Evolutionary conservation across 2,888 invertebrate species (phyloP).

Genomic region (Caenorhabditis doughertyi): DNA sequence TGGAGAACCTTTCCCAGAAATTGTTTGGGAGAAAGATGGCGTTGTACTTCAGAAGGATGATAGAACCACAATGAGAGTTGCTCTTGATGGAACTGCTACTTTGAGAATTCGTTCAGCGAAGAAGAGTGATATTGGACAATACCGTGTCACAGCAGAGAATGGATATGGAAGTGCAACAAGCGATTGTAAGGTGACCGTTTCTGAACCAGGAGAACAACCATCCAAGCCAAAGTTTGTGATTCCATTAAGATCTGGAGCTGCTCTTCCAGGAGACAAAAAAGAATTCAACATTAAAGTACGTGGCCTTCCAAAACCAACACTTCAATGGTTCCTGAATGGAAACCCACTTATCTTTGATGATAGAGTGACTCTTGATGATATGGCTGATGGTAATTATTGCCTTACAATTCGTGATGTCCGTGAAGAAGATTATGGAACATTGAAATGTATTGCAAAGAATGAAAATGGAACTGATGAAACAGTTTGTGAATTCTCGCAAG

Average conservation of each 20-base stretch:
- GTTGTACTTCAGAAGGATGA: constrained; percentile 77
- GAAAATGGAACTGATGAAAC: constrained; percentile 88
- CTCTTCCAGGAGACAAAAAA: constrained; percentile 88
- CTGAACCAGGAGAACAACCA: constrained; percentile 74
- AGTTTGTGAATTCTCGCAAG: constrained; percentile 72
- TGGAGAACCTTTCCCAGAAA: constrained; percentile 83
- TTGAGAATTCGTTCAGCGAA: constrained; percentile 77
- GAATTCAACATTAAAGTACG: constrained; percentile 84
- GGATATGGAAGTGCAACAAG: constrained; percentile 70
- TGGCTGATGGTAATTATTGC: constrained; percentile 87
- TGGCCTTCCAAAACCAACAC: constrained; percentile 83
- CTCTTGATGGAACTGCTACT: constrained; percentile 80
- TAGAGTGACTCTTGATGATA: constrained; percentile 84
- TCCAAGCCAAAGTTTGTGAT: constrained; percentile 83
- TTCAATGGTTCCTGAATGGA: constrained; percentile 83
- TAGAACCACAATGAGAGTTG: constrained; percentile 77
- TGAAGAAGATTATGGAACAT: constrained; percentile 87
- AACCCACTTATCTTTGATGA: constrained; percentile 71
- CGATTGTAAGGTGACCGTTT: constrained; percentile 76
- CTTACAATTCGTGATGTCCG: constrained; percentile 89
- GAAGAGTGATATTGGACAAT: constrained; percentile 80
- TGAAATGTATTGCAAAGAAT: constrained; percentile 86
- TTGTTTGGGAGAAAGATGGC: constrained; percentile 77
- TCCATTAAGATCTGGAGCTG: constrained; percentile 80
- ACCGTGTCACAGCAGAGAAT: constrained; percentile 77